Evolutionary conservation across 2,797 vertebrate genomes (phyloP), one percentile per base, ranked within the genome.

Genomic region (Nyctalus aviator): DNA sequence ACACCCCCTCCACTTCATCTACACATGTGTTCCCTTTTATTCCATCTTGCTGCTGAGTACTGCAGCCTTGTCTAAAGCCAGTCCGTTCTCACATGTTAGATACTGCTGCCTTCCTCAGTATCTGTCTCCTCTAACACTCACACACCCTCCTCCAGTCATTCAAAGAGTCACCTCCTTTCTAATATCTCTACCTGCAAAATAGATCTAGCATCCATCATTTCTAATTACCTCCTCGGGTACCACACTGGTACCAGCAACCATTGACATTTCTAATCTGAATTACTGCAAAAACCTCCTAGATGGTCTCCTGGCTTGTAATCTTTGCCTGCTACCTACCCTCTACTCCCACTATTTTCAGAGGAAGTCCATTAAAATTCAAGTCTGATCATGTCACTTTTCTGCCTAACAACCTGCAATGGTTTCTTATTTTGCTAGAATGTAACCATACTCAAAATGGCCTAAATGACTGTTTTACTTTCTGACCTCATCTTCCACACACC

Each of bases 51-150:
- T 55, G 25, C 21, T 5, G 23, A 17, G 62, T 30, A 27, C 64
- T 21, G 32, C 3, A 66, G 17, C 30, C 11, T 69, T 35, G 12
- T 12, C 23, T 11, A 75, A 71, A 79, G 13, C 8, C 17, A 41
- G 8, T 35, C 5, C 48, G 2, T 7, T 1, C 27, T 37, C 25
- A 1, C 6, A 0, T 44, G 20, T 27, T 71, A 37, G 8, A 30
- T 32, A 7, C 11, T 12, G 1, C 23, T 48, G 6, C 37, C 11
- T 75, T 48, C 17, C 20, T 11, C 30, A 4, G 2, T n/a, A 4
- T 69, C 25, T 48, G 3, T 68, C 32, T 57, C 14, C 9, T 88
- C 11, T 59, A 76, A 17, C 69, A 27, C 14, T 6, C 44, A 87
- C 4, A 55, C 0, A 35, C 9, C 53, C 15, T 75, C 4, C 37